Base-by-base conservation (phyloP, 2,888 invertebrate genomes). In the Drosophila antonietae region DNA sequence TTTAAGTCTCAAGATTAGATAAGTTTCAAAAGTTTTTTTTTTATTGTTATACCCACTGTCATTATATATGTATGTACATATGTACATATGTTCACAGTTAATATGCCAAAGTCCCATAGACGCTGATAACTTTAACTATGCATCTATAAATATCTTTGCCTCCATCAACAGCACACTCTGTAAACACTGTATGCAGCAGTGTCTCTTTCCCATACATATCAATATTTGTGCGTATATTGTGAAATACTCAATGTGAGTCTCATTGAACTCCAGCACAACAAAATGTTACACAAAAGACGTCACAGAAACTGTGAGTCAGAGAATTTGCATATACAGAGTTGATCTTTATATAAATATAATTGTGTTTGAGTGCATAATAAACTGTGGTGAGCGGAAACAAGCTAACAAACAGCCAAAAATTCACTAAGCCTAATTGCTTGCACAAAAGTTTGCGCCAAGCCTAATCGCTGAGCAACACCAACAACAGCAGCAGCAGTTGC, bases 271-370 rank as follows among this genome's bases (percentile, higher is more conserved):
- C 7, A 53, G 20, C 15, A 9, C 9, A 23, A 14, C 23, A 66
- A 43, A 60, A 53, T 44, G 41, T 63, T n/a, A 41, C 23, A 39
- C 31, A 43, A 33, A 20, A 31, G 55, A 73, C 64, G 61, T 64
- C 73, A 68, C 31, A 61, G 53, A 33, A 8, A 23, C n/a, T 9
- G 12, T 76, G 77, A 72, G 23, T 75, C 77, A 75, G 35, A 23
- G 6, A 28, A 10, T 33, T 23, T 46, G 5, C 23, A 58, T 15
- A 6, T n/a, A 20, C 20, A 60, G 43, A 7, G 33, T 28, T 51
- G 58, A 58, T 58, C 65, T 46, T 18, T 28, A 2, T 14, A 5
- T 41, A 56, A 33, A 62, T 35, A 53, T 56, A 7, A 39, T 20
- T 60, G 43, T 37, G 6, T 37, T 46, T 52, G 5, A 33, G 23